Conservation (phyloP, 2,797 vertebrate genomes). For the Diplodus sargus region DNA sequence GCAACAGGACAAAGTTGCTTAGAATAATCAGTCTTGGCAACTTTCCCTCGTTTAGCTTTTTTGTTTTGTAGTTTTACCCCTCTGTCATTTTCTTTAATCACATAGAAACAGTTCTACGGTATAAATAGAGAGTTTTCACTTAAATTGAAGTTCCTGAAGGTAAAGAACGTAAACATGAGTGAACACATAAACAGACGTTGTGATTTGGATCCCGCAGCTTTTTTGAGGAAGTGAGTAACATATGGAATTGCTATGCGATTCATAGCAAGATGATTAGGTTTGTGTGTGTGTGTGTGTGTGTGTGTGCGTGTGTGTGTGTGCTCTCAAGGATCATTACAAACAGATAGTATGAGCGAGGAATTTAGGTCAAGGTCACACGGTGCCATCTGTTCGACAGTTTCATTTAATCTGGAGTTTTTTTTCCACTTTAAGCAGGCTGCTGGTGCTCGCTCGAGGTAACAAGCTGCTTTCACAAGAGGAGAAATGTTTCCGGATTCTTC, state of each 20-base stretch:
- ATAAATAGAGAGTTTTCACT: neutral
- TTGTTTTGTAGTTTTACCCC: neutral
- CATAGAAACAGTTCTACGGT: neutral
- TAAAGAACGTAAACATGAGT: slow-evolving; percentile 2
- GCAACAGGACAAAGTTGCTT: no score
- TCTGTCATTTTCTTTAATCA: neutral
- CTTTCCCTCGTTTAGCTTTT: neutral
- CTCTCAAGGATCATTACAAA: slow-evolving; percentile 54
- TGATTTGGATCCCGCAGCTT: slow-evolving; percentile 40
- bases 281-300: neutral
- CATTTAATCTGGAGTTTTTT: slow-evolving; percentile 65
- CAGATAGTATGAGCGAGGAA: slow-evolving; percentile 64
- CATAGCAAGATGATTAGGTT: slow-evolving; percentile 47
- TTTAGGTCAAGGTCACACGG: slow-evolving; percentile 72
- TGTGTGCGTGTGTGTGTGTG: slow-evolving; percentile 18
- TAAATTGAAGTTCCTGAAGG: neutral
- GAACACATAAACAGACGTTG: slow-evolving; percentile 57
- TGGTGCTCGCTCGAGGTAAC: slow-evolving; percentile 44
- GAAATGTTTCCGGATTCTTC: slow-evolving; percentile 12
- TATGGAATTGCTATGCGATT: slow-evolving; percentile 67
- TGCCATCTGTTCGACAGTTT: slow-evolving; percentile 74
- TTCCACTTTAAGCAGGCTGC: slow-evolving; percentile 48
- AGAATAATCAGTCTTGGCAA: no score
- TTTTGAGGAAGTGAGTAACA: slow-evolving; percentile 49
- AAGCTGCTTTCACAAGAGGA: slow-evolving; percentile 15